Evolutionary conservation across 2,888 invertebrate species (phyloP).

Genomic region (Tribolium freemani): DNA sequence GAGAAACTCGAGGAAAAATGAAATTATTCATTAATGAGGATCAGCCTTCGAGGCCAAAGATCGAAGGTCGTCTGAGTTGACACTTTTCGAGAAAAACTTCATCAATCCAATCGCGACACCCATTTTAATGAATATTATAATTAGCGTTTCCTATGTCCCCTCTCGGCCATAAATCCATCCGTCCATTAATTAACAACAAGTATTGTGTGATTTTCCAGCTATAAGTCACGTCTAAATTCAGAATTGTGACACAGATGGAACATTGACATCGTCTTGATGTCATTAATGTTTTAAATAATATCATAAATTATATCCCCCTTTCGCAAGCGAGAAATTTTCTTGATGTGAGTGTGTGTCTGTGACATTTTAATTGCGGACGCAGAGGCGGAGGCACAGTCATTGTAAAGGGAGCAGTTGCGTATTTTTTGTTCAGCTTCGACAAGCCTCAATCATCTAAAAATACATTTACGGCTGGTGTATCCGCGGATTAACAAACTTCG

Average conservation of each 20-base stretch:
- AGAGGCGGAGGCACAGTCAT: constrained; percentile 26
- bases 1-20: constrained; percentile 5
- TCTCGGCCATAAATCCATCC: constrained; percentile 58
- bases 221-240: constrained; percentile 60
- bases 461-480: constrained; percentile 17
- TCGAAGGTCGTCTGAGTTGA: constrained; percentile 29
- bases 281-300: constrained; percentile 57
- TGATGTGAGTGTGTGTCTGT: constrained; percentile 19
- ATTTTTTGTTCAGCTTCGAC: constrained; percentile 2
- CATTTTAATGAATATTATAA: constrained; percentile 35
- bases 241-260: constrained; percentile 59
- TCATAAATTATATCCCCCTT: constrained; percentile 40
- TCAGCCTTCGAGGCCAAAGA: constrained; percentile 18
- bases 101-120: constrained; percentile 24
- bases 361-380: constrained; percentile 40
- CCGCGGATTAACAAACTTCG: constrained; percentile 9
- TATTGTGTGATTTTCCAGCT: constrained; percentile 51
- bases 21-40: constrained; percentile 21
- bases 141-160: constrained; percentile 25
- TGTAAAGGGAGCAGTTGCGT: constrained; percentile 23
- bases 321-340: constrained; percentile 36
- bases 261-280: constrained; percentile 54
- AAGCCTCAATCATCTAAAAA: constrained; percentile 26
- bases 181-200: constrained; percentile 59
- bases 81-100: constrained; percentile 24